Evolutionary conservation across 2,797 vertebrate genomes (phyloP), one percentile per base, ranked within the genome.

Genomic region (Morus bassanus): DNA sequence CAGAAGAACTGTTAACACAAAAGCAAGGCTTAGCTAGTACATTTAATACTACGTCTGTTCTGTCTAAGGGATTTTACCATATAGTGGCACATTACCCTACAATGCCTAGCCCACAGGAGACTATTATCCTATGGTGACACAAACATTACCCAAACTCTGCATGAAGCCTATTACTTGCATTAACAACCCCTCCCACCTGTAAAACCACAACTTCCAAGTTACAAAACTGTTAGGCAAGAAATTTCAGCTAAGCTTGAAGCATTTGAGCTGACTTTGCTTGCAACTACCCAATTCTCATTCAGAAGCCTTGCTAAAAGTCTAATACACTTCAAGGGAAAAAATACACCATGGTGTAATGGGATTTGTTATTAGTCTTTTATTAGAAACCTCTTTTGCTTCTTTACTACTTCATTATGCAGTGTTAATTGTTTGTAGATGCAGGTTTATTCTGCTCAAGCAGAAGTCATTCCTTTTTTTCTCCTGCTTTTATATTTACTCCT

Each of bases 301-400:
- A 88, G 78, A 48, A 96, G 80, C 93, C 95, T 67, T 54, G 41
- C 95, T 88, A 93, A 89, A 93, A 91, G 45, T 79, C 83, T 95
- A 92, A 95, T 89, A 91, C 37, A 75, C 54, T 91, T 93, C 79
- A 97, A 91, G 77, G 64, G 57, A 86, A 93, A 95, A 96, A 97
- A 95, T 59, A 84, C 39, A 83, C 91, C 72, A 69, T 13, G 54
- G 91, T 84, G 91, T 96, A 97, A 97, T 94, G 92, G 96, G 96
- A 97, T 97, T 97, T 97, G 95, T 94, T 97, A 97, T 97, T 97
- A 97, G 96, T 91, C 91, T 95, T 97, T 96, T 97, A 97, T 97
- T 97, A 97, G 96, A 97, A 96, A 97, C 96, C 93, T 96, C 94
- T 87, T 95, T 96, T 96, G 94, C 92, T 97, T 94, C 95, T 97